Conservation (phyloP, 2,888 invertebrate genomes). For the Falcaria lacertinaria region DNA sequence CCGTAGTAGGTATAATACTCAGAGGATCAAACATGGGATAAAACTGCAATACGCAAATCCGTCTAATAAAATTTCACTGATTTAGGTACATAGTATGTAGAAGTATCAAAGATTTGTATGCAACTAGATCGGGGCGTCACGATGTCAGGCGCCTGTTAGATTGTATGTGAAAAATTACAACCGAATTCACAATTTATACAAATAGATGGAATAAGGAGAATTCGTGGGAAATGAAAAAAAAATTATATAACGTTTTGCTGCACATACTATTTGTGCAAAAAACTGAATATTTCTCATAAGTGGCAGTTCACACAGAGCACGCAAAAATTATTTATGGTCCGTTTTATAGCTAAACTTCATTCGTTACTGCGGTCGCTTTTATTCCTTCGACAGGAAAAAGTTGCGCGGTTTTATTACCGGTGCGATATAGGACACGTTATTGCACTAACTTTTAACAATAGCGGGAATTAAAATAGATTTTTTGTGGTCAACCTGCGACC, state of each 20-base stretch:
- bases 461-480: slow-evolving; percentile 68
- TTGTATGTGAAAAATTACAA: slow-evolving; percentile 43
- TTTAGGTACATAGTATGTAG: slow-evolving; percentile 46
- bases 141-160: slow-evolving; percentile 48
- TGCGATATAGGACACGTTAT: slow-evolving; percentile 77
- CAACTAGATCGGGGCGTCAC: slow-evolving; percentile 32
- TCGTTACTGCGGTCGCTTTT: slow-evolving; percentile 76
- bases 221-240: slow-evolving; percentile 13
- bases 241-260: slow-evolving; percentile 19
- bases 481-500: slow-evolving; percentile 53
- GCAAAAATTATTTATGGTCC: slow-evolving; percentile 74
- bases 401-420: slow-evolving; percentile 75
- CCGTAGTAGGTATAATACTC: slow-evolving; percentile 16
- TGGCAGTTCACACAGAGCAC: slow-evolving; percentile 63
- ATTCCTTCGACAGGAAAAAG: slow-evolving; percentile 74
- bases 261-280: too few species aligned
- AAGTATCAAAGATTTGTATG: slow-evolving; percentile 39
- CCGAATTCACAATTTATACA: slow-evolving; percentile 19
- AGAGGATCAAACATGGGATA: slow-evolving; percentile 19
- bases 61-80: slow-evolving; percentile 41
- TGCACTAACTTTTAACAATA: slow-evolving; percentile 68
- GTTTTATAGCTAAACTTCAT: slow-evolving; percentile 78
- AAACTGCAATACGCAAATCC: slow-evolving; percentile 29
- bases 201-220: slow-evolving; percentile 13
- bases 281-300: slow-evolving; percentile 46